phyloP scores from a whole-genome alignment of 2,888 invertebrate genomes.

The Stomorhina lunata region DNA sequence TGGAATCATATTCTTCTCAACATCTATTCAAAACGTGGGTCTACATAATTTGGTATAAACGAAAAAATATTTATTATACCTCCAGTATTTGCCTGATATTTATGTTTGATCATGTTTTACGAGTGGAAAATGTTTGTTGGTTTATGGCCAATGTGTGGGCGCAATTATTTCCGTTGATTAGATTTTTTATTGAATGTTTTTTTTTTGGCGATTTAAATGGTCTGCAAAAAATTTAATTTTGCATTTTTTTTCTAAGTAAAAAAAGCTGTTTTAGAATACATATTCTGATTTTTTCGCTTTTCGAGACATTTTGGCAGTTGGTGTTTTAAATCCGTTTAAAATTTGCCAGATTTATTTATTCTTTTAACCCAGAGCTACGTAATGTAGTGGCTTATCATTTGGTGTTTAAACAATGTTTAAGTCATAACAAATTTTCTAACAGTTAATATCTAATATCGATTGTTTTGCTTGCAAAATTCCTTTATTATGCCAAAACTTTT shows the following conservation, averaged over 20 bases:
- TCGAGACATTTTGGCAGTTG: not conserved
- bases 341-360: not conserved
- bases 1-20: slow-evolving; percentile 32
- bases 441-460: too few relatives aligned
- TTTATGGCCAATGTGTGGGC: slow-evolving; percentile 40
- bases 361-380: not conserved
- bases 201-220: not conserved
- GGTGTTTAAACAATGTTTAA: not conserved
- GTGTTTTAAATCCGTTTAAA: not conserved
- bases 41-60: slow-evolving; percentile 26
- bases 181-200: not conserved
- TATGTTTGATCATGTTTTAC: not conserved
- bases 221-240: not conserved
- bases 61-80: not conserved
- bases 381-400: not conserved
- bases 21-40: slow-evolving; percentile 46
- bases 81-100: not conserved
- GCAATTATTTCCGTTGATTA: slow-evolving; percentile 61
- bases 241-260: slow-evolving; percentile 1
- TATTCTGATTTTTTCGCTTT: not conserved
- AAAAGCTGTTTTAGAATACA: not conserved
- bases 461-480: too few relatives aligned
- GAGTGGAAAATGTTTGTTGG: not conserved
- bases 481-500: too few relatives aligned
- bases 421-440: too few relatives aligned